These are phyloP conservation scores for Pogonus chalceus DNA, from an alignment of 1,140 invertebrate genomes.

Conservation along the genomic window DNA sequence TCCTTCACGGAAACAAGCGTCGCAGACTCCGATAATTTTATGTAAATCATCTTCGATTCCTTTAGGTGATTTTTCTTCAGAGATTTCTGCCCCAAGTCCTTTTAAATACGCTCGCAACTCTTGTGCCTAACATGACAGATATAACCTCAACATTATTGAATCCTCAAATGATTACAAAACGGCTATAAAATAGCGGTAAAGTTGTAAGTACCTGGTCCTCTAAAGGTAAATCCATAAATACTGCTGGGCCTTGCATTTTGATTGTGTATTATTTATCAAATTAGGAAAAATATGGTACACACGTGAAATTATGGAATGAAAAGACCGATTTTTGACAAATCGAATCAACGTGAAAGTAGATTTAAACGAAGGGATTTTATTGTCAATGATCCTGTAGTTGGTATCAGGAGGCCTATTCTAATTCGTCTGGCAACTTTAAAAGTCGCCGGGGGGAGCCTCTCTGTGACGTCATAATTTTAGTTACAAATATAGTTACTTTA, in stretches of 20 bases:
- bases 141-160: conserved; percentile 35
- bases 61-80: conserved; percentile 78
- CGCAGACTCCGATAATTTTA: conserved; percentile 89
- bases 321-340: neutral
- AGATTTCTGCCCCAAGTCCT: conserved; percentile 82
- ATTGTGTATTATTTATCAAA: neutral
- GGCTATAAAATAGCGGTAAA: conserved; percentile 11
- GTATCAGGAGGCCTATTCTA: no score
- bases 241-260: conserved; percentile 62
- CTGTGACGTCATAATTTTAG: no score
- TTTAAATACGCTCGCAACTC: conserved; percentile 85
- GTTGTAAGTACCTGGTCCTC: conserved; percentile 59
- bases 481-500: no score
- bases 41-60: conserved; percentile 88
- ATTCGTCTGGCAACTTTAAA: no score
- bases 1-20: conserved; percentile 80
- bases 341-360: neutral
- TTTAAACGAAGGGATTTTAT: no score
- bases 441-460: no score
- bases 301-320: neutral
- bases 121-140: conserved; percentile 53
- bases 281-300: neutral
- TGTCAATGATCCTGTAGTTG: no score
- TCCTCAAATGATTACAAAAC: conserved; percentile 2
- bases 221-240: conserved; percentile 69